Evolutionary conservation across 2,888 invertebrate genomes (phyloP).

Genomic region (Drosophila villosipedis): DNA sequence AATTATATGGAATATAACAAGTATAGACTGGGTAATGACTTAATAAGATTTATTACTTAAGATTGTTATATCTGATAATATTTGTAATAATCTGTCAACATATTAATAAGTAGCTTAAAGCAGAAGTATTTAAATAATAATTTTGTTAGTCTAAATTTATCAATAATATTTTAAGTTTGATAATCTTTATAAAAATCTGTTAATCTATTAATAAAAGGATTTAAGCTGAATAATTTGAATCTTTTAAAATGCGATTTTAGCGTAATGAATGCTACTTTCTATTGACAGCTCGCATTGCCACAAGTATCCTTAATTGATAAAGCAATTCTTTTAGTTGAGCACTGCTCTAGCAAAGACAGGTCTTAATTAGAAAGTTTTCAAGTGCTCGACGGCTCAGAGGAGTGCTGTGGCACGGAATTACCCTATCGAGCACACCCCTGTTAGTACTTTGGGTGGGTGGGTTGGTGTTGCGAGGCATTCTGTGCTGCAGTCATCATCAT

Average conservation of each 20-base stretch:
- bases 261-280: not conserved
- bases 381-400: slow-evolving; percentile 27
- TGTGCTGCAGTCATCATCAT: slow-evolving; percentile 73
- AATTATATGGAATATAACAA: not conserved
- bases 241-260: not conserved
- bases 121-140: not conserved
- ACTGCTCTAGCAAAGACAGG: slow-evolving; percentile 39
- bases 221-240: not conserved
- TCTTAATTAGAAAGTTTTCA: slow-evolving; percentile 73
- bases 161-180: not conserved
- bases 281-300: not conserved
- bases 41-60: not conserved
- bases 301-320: slow-evolving; percentile 2
- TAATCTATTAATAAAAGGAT: not conserved
- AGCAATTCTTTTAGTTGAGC: slow-evolving; percentile 3
- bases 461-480: not conserved
- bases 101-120: not conserved
- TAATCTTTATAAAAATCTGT: not conserved
- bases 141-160: not conserved
- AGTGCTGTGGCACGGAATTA: slow-evolving; percentile 31
- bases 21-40: not conserved
- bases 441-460: not conserved
- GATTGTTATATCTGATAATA: not conserved
- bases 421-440: slow-evolving; percentile 22
- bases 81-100: not conserved